Conservation (phyloP, 2,113 vertebrate genomes). For the Leptobrachium leishanense region DNA sequence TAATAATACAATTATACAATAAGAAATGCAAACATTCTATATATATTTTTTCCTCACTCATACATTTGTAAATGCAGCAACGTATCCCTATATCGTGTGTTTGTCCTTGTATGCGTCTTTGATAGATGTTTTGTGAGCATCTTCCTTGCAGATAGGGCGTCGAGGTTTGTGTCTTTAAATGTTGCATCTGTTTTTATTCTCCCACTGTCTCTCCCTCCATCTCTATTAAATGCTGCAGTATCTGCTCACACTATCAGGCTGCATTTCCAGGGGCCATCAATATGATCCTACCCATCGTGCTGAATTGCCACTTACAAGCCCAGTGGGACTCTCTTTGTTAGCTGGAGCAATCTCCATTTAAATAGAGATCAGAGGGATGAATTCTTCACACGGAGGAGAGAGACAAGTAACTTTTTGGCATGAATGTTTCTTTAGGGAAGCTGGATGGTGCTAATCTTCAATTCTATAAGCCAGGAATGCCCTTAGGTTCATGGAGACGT, state of each 20-base stretch:
- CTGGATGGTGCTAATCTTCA: constrained; percentile 10
- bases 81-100: too few relatives aligned
- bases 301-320: constrained; percentile 53
- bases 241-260: constrained; percentile 41
- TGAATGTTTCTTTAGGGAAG: constrained; percentile 24
- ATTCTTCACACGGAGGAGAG: constrained; percentile 38
- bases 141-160: not conserved
- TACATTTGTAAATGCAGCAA: too few relatives aligned
- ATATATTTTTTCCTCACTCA: too few relatives aligned
- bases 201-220: constrained; percentile 18
- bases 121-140: too few relatives aligned
- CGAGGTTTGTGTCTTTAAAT: constrained; percentile 22
- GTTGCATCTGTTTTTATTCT: constrained; percentile 17
- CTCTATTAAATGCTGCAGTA: constrained; percentile 47
- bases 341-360: constrained; percentile 52
- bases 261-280: constrained; percentile 47
- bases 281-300: constrained; percentile 46
- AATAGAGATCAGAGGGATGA: constrained; percentile 52
- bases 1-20: too few relatives aligned
- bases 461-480: not conserved
- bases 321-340: constrained; percentile 51
- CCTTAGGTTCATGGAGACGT: constrained; percentile 9
- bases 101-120: too few relatives aligned
- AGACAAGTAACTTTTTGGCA: constrained; percentile 38
- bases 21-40: too few relatives aligned